Evolutionary conservation across 2,888 invertebrate genomes (phyloP), one percentile per base, ranked within the genome.

Genomic region (Volucella zonaria): DNA sequence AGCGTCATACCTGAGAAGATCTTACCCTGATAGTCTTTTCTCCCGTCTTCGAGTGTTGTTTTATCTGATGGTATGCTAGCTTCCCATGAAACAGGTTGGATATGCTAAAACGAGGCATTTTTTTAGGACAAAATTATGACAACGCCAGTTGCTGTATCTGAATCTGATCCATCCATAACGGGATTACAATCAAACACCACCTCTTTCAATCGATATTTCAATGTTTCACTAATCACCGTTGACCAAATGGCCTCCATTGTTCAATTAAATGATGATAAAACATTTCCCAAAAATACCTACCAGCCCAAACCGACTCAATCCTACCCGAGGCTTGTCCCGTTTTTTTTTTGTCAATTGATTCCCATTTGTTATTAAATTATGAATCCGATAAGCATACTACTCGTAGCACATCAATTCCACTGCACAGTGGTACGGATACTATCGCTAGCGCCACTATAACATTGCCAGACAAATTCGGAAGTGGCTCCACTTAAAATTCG

Each of bases 401-500:
- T 59, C 59, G 59, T 61, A 52, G 52, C 54, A 59, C 40, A 47
- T 31, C 31, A 31, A 31, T 31, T 31, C 31, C 4, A 31, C 1
- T 31, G 31, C 23, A 23, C 23, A 23, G 23, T 23, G 23, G 4
- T 31, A 31, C 6, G 31, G 31, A 31, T 31, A 1, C 56, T 6
- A 40, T 38, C 9, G 62, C 18, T 40, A 67, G 31, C 38, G 38
- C 43, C 51, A 70, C 54, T 66, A 18, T 51, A 45, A 14, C 47
- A 76, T 58, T 81, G 59, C 18, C 56, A 82, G 73, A 70, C 76
- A 56, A 81, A 81, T 42, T 85, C 68, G 68, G 58, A 85, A 85
- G 85, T 85, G 76, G 73, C 59, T 81, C 85, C 85, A 85, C 85
- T 85, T 81, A 85, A 68, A 85, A 81, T 81, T 85, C 85, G 85